Percentiles rank a stretch among this genome's conserved stretches.
Conservation (phyloP, 2,113 vertebrate species). For the Xenus cinereus region DNA sequence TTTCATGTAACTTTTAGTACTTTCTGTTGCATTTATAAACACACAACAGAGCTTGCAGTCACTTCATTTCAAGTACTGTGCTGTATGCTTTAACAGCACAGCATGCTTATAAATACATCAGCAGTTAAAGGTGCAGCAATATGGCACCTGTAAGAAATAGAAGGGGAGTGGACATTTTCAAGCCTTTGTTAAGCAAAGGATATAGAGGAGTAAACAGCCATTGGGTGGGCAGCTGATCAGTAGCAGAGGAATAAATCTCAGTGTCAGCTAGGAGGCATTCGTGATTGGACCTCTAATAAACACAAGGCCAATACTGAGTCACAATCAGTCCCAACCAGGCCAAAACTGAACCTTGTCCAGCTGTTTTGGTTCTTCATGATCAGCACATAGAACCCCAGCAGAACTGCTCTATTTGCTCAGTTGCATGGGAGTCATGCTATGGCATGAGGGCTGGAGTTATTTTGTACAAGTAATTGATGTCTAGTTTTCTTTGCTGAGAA, state of each 20-base stretch:
- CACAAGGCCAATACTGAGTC: neutral
- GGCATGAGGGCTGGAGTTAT: neutral
- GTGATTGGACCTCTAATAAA: neutral
- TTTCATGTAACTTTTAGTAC: constrained; percentile 47
- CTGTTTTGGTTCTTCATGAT: neutral
- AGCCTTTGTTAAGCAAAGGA: neutral
- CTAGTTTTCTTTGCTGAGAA: neutral
- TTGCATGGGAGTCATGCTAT: neutral
- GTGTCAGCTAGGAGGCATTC: neutral
- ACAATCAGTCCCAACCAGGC: neutral
- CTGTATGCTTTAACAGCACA: neutral
- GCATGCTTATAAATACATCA: neutral
- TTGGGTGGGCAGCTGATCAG: neutral
- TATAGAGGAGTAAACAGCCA: neutral
- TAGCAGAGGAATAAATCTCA: neutral
- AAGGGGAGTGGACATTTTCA: neutral
- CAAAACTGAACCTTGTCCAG: neutral
- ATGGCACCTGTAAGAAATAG: neutral
- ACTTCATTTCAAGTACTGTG: neutral
- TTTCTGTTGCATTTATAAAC: constrained; percentile 38
- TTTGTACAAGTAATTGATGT: neutral
- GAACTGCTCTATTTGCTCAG: neutral
- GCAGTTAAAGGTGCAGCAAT: neutral
- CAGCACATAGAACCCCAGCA: neutral
- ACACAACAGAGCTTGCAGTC: neutral